A percentile compares a stretch with the other conserved stretches of the same genome.
These are phyloP conservation scores for Drosophila saltans DNA, from an alignment of 1,140 invertebrate genomes.

Conservation along the genomic window DNA sequence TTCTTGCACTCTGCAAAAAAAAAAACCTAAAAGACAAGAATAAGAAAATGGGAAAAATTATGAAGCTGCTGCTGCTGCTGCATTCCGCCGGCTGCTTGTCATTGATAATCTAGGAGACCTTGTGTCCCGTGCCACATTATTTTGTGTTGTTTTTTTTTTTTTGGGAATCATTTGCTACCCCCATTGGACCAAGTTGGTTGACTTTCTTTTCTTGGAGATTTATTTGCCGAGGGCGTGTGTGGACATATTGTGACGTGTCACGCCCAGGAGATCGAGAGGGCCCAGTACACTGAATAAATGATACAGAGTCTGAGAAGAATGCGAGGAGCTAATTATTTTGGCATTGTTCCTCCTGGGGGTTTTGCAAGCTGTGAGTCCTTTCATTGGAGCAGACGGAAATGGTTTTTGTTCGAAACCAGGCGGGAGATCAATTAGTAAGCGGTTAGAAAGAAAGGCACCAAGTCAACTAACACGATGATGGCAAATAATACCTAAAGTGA, in stretches of 20 bases:
- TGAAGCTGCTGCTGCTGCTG: conserved; percentile 62
- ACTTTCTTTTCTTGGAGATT: conserved; percentile 66
- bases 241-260: conserved; percentile 78
- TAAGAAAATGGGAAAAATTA: conserved; percentile 63
- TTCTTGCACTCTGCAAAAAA: conserved; percentile 55
- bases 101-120: conserved; percentile 69
- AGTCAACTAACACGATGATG: conserved; percentile 20
- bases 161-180: conserved; percentile 52
- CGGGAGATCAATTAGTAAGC: conserved; percentile 58
- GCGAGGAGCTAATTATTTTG: conserved; percentile 70
- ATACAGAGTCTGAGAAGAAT: conserved; percentile 34
- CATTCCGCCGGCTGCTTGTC: conserved; percentile 66
- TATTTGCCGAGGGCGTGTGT: conserved; percentile 70
- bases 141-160: not conserved
- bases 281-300: not conserved
- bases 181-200: conserved; percentile 31
- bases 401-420: conserved; percentile 2
- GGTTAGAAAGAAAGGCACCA: conserved; percentile 33
- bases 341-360: conserved; percentile 52
- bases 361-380: conserved; percentile 57
- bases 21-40: conserved; percentile 13
- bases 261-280: conserved; percentile 54
- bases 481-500: not conserved
- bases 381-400: conserved; percentile 43
- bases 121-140: conserved; percentile 59